Evolutionary conservation across 2,888 invertebrate species (phyloP), one percentile per base, ranked within the genome.

Genomic region (Epirrhoe tristata): DNA sequence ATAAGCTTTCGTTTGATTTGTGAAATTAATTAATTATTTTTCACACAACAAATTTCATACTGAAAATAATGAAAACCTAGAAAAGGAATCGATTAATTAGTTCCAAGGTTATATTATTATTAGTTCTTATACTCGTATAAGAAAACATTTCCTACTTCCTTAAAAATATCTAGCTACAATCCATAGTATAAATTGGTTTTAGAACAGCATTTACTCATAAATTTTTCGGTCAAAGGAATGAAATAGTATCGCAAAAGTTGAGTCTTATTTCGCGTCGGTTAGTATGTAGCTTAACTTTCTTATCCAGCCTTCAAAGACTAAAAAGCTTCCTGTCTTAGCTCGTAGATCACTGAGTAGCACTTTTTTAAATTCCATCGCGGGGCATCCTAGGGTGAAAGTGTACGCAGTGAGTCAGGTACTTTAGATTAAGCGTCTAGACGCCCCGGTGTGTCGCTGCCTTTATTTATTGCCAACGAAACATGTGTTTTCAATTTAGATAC

Each of bases 341-440:
- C 64, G 50, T 68, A 68, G 50, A 68, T 68, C 61, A 64, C 58
- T 3, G 5, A 53, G 62, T 31, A 59, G 60, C 53, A 58, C 64
- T 68, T 68, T 68, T 68, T 68, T 64, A 58, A 58, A 57, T 59
- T 63, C 62, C 61, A 57, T 65, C 57, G 7, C 50, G 54, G 39
- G 34, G 63, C 63, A 63, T 6, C 43, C 63, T 55, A 61, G 67
- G 64, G 69, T 73, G 71, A 68, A 68, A 71, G 71, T 73, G 62
- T 52, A 36, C 50, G 36, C 69, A 69, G 67, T 76, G 75, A 76
- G 57, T 76, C 76, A 75, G 74, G 74, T 74, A 70, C 63, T 64
- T 63, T 72, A 75, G 73, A 73, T 72, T 73, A 75, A 69, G 65
- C 67, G 77, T 77, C 77, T 77, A 77, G 77, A 77, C 77, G 69